Conservation (phyloP, 2,797 vertebrate species). For the Pipistrellus kuhlii region DNA sequence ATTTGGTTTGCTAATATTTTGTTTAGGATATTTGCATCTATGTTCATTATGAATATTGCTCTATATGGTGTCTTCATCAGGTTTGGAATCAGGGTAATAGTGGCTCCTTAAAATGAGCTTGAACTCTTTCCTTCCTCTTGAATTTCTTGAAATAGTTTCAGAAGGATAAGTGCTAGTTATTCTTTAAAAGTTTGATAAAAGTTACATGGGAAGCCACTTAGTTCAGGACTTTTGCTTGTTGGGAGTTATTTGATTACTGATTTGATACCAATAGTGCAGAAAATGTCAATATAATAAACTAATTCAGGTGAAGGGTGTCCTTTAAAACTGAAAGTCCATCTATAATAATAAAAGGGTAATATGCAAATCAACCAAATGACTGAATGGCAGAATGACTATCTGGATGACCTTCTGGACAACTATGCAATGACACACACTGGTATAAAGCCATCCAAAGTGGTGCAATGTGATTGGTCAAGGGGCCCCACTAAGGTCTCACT, state of each 20-base stretch:
- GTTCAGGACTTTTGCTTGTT: background rate
- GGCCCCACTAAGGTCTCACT: accelerated
- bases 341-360: too few relatives aligned
- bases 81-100: background rate
- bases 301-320: background rate
- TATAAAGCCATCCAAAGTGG: too few relatives aligned
- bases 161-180: background rate
- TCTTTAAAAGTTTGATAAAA: background rate
- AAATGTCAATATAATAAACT: background rate
- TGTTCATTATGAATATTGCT: background rate
- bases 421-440: too few relatives aligned
- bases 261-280: background rate
- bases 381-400: too few relatives aligned
- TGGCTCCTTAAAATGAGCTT: background rate
- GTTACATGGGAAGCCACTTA: background rate
- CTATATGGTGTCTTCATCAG: background rate
- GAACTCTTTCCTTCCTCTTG: background rate
- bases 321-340: background rate
- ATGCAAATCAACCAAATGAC: too few relatives aligned
- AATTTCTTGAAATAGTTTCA: background rate
- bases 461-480: too few relatives aligned
- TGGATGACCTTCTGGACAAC: too few relatives aligned
- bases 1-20: background rate
- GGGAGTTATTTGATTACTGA: background rate
- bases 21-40: background rate